Evolutionary conservation across 2,888 invertebrate genomes (phyloP).

Genomic region (Lomographa bimaculata): DNA sequence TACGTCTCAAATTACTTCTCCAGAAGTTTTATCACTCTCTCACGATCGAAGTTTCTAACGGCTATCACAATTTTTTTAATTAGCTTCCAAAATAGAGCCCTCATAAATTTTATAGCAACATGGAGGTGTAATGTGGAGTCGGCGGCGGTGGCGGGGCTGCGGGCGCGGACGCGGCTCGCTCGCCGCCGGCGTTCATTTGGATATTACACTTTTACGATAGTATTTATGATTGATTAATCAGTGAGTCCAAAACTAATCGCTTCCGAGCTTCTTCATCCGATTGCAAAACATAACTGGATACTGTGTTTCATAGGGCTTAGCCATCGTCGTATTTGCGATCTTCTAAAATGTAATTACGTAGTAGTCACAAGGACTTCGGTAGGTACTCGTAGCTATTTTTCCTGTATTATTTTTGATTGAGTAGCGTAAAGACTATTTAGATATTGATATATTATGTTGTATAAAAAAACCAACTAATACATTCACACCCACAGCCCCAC

Average conservation of each 20-base stretch:
- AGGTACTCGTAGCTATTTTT: too few species aligned
- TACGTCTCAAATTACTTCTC: conserved; percentile 51
- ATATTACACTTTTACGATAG: conserved; percentile 63
- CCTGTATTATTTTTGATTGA: too few species aligned
- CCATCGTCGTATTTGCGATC: conserved; percentile 5
- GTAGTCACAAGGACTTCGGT: conserved; percentile 1
- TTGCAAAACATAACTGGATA: conserved; percentile 53
- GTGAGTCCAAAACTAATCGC: conserved; percentile 62
- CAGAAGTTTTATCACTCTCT: conserved; percentile 71
- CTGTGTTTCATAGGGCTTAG: conserved; percentile 25
- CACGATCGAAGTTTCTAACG: conserved; percentile 70
- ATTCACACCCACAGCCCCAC: too few species aligned
- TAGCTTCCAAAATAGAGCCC: conserved; percentile 75
- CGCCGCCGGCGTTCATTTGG: conserved; percentile 55
- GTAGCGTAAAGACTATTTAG: too few species aligned
- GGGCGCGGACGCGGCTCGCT: conserved; percentile 33
- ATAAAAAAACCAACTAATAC: too few species aligned
- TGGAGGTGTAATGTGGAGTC: conserved; percentile 57
- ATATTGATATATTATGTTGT: too few species aligned
- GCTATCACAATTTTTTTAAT: conserved; percentile 72
- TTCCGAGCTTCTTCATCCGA: conserved; percentile 65
- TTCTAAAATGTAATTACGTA: conserved; percentile 1
- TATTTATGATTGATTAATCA: conserved; percentile 73
- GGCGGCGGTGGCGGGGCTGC: conserved; percentile 32
- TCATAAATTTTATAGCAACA: conserved; percentile 77